Conservation (phyloP, 2,113 vertebrate genomes). For the human (Homo sapiens) region DNA sequence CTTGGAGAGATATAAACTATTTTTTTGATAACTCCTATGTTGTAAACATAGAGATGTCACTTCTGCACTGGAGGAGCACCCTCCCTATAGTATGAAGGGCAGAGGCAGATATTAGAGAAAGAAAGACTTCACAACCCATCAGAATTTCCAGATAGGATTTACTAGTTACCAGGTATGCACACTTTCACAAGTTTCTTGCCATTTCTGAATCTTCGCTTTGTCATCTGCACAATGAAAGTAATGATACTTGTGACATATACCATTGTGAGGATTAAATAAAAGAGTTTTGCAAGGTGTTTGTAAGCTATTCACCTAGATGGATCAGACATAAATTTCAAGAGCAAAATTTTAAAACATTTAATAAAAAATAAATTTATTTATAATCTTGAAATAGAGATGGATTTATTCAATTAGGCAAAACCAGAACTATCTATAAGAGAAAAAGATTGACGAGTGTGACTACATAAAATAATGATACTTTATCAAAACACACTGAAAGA, state of each 20-base stretch:
- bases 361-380: not conserved
- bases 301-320: not conserved
- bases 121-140: not conserved
- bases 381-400: not conserved
- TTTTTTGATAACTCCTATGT: not conserved
- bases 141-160: not conserved
- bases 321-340: constrained; percentile 1
- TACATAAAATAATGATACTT: not conserved
- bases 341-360: not conserved
- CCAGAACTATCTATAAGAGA: not conserved
- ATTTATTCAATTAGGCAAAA: not conserved
- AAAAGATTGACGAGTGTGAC: not conserved
- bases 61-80: not conserved
- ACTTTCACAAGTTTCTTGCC: not conserved
- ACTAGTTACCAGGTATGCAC: not conserved
- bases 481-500: not conserved
- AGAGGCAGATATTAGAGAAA: not conserved
- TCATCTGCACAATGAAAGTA: not conserved
- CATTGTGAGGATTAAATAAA: not conserved
- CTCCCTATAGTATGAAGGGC: not conserved
- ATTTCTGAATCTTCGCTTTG: not conserved
- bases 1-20: not conserved
- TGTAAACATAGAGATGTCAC: not conserved
- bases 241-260: not conserved
- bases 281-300: not conserved